Evolutionary conservation across 2,888 invertebrate genomes (phyloP).

Genomic region (Acanthopleura granulata): DNA sequence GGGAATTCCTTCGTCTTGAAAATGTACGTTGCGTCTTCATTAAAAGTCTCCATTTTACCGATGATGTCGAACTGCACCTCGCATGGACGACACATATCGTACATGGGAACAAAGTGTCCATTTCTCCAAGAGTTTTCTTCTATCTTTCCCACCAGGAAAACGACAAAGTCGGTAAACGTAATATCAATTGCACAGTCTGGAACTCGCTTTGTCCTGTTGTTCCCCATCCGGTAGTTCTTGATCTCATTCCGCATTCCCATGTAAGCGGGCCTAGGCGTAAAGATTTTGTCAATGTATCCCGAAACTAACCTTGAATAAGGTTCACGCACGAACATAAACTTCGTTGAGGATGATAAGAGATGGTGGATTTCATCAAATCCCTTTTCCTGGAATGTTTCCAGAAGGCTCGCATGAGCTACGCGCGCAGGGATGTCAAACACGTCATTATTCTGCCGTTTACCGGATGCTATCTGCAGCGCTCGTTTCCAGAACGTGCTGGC

Average conservation of each 20-base stretch:
- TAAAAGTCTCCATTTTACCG: constrained; percentile 5
- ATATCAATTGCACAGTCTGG: constrained; percentile 44
- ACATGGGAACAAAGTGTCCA: background rate
- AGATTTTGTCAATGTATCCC: constrained; percentile 53
- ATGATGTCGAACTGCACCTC: background rate
- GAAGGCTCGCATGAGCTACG: background rate
- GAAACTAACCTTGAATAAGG: constrained; percentile 48
- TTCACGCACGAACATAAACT: constrained; percentile 47
- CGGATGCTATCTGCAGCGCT: constrained; percentile 32
- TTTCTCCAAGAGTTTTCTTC: background rate
- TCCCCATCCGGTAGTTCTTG: constrained; percentile 11
- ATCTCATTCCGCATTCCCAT: constrained; percentile 43
- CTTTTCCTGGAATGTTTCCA: background rate
- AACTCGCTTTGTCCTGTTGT: background rate
- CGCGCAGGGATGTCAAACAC: constrained; percentile 2
- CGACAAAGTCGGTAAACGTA: constrained; percentile 42
- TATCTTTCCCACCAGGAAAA: background rate
- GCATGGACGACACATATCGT: constrained; percentile 7
- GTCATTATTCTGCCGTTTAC: background rate
- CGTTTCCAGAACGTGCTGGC: constrained; percentile 50
- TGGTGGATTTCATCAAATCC: constrained; percentile 21
- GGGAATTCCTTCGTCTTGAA: background rate
- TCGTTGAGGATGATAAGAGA: constrained; percentile 28
- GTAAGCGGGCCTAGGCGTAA: constrained; percentile 44
- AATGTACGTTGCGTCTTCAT: background rate